Evolutionary conservation across 2,797 vertebrate species (phyloP).

Genomic region (Scolopax bukidnonensis): DNA sequence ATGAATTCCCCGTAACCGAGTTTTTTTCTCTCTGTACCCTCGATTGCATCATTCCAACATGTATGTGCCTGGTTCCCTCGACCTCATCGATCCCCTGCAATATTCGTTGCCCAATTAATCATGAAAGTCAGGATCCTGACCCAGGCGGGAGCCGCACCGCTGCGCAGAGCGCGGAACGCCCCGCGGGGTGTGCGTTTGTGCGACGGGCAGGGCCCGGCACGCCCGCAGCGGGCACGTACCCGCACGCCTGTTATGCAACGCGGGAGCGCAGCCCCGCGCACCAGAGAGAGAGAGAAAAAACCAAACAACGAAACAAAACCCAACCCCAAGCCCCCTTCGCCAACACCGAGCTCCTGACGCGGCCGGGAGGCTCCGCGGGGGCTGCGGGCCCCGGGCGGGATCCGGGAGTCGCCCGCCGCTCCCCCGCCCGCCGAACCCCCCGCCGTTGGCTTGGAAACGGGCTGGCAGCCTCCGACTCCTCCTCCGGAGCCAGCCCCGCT

Average conservation of each 20-base stretch:
- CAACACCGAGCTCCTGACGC: not conserved
- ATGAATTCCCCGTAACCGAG: not conserved
- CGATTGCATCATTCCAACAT: not conserved
- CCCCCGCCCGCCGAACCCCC: conserved; percentile 28
- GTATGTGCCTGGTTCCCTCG: not conserved
- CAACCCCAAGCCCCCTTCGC: not conserved
- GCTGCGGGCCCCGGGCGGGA: not conserved
- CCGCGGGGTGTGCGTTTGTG: too few relatives aligned
- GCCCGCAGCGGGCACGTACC: not conserved
- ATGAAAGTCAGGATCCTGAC: too few relatives aligned
- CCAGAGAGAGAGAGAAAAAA: not conserved
- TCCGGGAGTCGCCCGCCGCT: not conserved
- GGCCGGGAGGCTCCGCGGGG: not conserved
- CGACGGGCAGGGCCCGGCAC: not conserved
- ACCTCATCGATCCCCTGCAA: not conserved
- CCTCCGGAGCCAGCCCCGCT: conserved; percentile 50
- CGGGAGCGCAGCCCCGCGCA: not conserved
- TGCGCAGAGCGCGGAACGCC: too few relatives aligned
- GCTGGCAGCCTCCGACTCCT: conserved; percentile 53
- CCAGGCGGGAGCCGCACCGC: too few relatives aligned
- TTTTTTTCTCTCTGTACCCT: not conserved
- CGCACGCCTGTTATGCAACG: not conserved
- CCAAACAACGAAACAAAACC: not conserved
- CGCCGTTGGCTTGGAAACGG: conserved; percentile 59
- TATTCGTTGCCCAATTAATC: fast-evolving